Percentiles rank a stretch among this genome's conserved stretches.
Conservation (phyloP, 2,888 invertebrate species). For the Pristionchus exspectatus region DNA sequence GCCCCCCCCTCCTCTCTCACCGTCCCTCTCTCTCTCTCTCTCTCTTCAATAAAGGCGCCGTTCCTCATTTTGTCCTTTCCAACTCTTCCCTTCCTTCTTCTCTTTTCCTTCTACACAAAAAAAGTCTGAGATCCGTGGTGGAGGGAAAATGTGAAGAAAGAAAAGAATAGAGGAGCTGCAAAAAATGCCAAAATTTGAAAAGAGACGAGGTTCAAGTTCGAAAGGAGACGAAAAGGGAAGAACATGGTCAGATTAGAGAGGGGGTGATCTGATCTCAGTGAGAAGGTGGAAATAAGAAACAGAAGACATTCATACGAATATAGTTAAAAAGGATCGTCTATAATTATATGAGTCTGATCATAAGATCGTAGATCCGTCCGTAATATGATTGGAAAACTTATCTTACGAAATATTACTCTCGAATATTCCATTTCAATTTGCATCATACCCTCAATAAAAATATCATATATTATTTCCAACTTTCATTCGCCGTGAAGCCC, state of each 20-base stretch:
- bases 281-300: background rate
- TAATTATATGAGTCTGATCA: too few species aligned
- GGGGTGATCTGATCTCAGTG: background rate
- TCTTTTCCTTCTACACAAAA: conserved; percentile 34
- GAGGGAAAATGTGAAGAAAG: conserved; percentile 22
- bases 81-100: conserved; percentile 24
- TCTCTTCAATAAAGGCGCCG: conserved; percentile 24
- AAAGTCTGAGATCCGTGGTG: conserved; percentile 45
- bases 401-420: background rate
- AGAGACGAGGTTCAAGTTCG: conserved; percentile 28
- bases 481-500: background rate
- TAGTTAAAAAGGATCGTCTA: too few species aligned
- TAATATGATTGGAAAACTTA: background rate
- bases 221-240: background rate
- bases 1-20: too few species aligned
- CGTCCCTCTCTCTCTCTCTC: conserved; percentile 40
- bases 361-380: too few species aligned
- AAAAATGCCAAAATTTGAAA: conserved; percentile 30
- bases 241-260: background rate
- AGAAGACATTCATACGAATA: background rate
- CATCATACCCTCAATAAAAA: background rate
- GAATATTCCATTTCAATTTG: background rate
- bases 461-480: background rate
- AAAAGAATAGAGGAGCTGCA: background rate
- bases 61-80: conserved; percentile 31